Conservation (phyloP, 2,113 vertebrate genomes). For the Gorilla gorilla region DNA sequence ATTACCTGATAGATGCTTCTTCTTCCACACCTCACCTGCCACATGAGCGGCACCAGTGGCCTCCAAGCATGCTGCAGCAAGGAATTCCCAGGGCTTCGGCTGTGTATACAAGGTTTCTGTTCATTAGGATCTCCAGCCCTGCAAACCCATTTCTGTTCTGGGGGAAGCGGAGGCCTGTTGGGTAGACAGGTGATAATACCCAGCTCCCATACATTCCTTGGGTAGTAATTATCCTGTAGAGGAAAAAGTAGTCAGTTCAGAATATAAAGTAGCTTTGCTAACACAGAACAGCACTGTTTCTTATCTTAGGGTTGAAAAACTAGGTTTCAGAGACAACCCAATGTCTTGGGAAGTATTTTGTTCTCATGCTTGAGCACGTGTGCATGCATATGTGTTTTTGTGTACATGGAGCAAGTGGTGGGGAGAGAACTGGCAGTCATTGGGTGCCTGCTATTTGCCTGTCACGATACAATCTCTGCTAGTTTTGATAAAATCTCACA, state of each 20-base stretch:
- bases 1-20: not conserved
- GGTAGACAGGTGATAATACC: not conserved
- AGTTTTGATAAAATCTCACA: not conserved
- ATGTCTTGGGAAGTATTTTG: not conserved
- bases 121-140: not conserved
- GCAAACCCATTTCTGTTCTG: not conserved
- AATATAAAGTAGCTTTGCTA: slow-evolving; percentile 45
- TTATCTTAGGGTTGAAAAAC: not conserved
- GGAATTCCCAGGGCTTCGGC: not conserved
- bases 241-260: not conserved
- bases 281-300: not conserved
- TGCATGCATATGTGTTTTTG: not conserved
- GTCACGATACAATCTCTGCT: not conserved
- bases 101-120: not conserved
- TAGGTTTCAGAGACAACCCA: not conserved
- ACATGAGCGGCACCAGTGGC: not conserved
- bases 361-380: not conserved
- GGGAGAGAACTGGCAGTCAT: not conserved
- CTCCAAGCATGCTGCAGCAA: not conserved
- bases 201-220: not conserved
- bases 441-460: not conserved
- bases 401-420: not conserved
- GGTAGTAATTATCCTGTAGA: not conserved
- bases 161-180: not conserved
- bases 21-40: not conserved